phyloP scores from a whole-genome alignment of 2,888 invertebrate genomes.

The Bibio marci region DNA sequence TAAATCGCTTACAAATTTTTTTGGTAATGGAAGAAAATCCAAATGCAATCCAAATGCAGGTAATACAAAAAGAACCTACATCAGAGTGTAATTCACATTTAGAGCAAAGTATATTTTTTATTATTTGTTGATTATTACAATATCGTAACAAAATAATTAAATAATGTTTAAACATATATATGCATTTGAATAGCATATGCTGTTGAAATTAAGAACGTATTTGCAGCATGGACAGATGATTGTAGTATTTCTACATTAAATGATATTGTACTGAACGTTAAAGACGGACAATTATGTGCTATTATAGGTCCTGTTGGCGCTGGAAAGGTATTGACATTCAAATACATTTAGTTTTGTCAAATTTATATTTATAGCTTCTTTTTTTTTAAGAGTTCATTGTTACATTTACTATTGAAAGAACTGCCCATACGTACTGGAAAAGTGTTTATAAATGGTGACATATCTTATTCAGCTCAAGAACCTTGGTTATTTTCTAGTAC shows the following conservation, averaged over 20 bases:
- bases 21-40: slow-evolving; percentile 27
- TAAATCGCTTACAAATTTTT: slow-evolving; percentile 40
- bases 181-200: too few relatives aligned
- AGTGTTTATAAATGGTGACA: slow-evolving; percentile 33
- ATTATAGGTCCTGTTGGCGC: slow-evolving; percentile 68
- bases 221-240: slow-evolving; percentile 26
- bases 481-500: slow-evolving; percentile 45
- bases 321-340: slow-evolving; percentile 38
- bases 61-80: too few relatives aligned
- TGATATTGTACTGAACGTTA: slow-evolving; percentile 34
- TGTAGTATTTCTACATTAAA: slow-evolving; percentile 30
- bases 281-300: slow-evolving; percentile 44
- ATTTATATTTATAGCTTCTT: not conserved
- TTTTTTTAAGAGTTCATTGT: slow-evolving; percentile 33
- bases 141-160: too few relatives aligned
- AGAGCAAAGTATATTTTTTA: too few relatives aligned
- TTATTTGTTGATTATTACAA: too few relatives aligned
- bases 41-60: too few relatives aligned
- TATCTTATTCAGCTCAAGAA: slow-evolving; percentile 45
- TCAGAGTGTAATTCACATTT: too few relatives aligned
- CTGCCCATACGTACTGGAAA: slow-evolving; percentile 33
- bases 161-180: too few relatives aligned
- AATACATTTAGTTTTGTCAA: not conserved
- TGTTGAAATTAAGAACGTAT: slow-evolving; percentile 27
- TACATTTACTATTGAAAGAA: slow-evolving; percentile 43